Evolutionary conservation across 2,113 vertebrate genomes (phyloP), one percentile per base, ranked within the genome.

Genomic region (Xenopus laevis): DNA sequence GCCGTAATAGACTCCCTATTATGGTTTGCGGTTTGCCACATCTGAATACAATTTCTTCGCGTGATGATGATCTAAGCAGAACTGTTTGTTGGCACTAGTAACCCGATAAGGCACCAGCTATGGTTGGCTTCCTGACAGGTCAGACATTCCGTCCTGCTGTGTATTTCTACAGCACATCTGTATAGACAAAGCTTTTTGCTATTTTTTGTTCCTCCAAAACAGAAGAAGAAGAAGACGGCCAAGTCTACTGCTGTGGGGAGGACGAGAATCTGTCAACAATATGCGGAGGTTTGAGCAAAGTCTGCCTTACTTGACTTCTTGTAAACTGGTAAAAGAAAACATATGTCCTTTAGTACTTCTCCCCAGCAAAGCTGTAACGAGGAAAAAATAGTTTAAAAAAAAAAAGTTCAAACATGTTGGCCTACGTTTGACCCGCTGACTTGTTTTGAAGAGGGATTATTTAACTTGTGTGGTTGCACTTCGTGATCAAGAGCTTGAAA

Each of bases 1-100:
- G 74, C 59, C 55, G 66, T 70, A 45, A 66, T 64, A 57, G 60
- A 44, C 74, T 76, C 59, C 30, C 20, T 76, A 57, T 70, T 76
- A 64, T 50, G 18, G 59, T 64, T 76, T 76, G 84, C 68, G 81
- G 71, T 78, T 81, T 69, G 61, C 68, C 81, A 81, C 84, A 90
- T 86, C 87, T 90, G 86, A 89, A 82, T 67, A 65, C 79, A 85
- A 83, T 87, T 85, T 86, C 81, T 88, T 83, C 84, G 79, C 81
- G 81, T 65, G 74, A 68, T 64, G 46, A 78, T 55, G 71, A 84
- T 82, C 78, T 30, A 78, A 75, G 72, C 58, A 65, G 63, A 71
- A 27, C 7, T 45, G 79, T 84, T 84, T 78, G 72, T 74, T 83
- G 78, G 83, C 84, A 81, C 78, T 47, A 58, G 83, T 82, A 86